A percentile compares a stretch with the other conserved stretches of the same genome.
Conservation (phyloP, 2,113 vertebrate species). For the Hemiscyllium ocellatum region DNA sequence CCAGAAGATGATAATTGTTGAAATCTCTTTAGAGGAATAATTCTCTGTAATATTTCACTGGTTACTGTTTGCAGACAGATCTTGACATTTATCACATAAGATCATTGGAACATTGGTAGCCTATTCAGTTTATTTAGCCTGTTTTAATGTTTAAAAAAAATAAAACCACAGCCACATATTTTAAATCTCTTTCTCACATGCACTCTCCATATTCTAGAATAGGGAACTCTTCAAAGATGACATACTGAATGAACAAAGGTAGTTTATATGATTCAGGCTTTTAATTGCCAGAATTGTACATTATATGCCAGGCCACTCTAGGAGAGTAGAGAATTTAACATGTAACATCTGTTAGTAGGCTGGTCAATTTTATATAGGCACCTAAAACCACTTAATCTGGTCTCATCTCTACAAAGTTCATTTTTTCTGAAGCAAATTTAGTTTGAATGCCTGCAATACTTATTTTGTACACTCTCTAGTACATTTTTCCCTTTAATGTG, state of each 20-base stretch:
- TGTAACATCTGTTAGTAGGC: not conserved
- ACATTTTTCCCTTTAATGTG: not conserved
- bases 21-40: not conserved
- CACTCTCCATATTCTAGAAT: not conserved
- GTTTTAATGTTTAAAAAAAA: not conserved
- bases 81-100: not conserved
- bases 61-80: not conserved
- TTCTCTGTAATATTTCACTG: not conserved
- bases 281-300: not conserved
- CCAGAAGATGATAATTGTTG: not conserved
- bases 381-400: not conserved
- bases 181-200: not conserved
- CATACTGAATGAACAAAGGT: not conserved
- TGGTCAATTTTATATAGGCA: not conserved
- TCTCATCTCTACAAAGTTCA: not conserved
- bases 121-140: not conserved
- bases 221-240: not conserved
- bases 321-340: not conserved
- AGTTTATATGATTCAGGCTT: not conserved
- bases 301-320: not conserved
- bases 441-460: too few relatives aligned
- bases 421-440: not conserved
- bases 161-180: not conserved
- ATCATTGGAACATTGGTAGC: not conserved
- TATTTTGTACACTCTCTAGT: not conserved